Base-by-base conservation (phyloP, 2,113 vertebrate species). In the Etia nguti region DNA sequence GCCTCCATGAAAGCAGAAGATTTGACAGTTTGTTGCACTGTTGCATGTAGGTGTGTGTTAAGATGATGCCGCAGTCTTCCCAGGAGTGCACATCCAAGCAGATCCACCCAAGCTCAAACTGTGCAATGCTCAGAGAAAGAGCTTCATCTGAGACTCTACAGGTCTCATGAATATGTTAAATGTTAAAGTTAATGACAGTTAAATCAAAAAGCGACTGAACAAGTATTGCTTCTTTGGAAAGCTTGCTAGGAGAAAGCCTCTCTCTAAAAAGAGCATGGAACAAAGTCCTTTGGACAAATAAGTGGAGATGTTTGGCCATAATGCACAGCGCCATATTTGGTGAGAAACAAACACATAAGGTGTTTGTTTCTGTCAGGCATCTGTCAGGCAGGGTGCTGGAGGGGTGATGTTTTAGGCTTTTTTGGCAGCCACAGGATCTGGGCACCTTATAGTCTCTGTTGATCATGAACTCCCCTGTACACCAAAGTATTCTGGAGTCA, bases 271-370 rank as follows among this genome's bases (percentile, higher is more conserved):
- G 60, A 65, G 3, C 60, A 36, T 65, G 60, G 60, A 36, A 36
- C 59, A 62, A 62, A 62, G 31, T 62, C 18, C 4, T 62, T 62
- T 62, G 59, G 59, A 65, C 31, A 65, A 65, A 36, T 65, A 36
- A 2, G 1, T 36, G 59, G 2, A 11, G 10, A 20, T 36, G 18
- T 65, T n/a, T 36, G 60, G 60, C 60, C 0, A 65, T 36, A 65
- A 36, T 0, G n/a, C n/a, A n/a, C n/a, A n/a, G 31, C 31, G 60
- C 60, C 0, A 65, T 36, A 65, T n/a, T 0, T 65, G 54, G 6
- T 65, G 60, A 38, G 31, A 65, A 65, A 38, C 26, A 62, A 62
- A 36, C 31, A 34, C 29, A n/a, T n/a, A n/a, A n/a, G n/a, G n/a
- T n/a, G n/a, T n/a, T n/a, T n/a, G n/a, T n/a, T n/a, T n/a, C n/a